Evolutionary conservation across 2,888 invertebrate genomes (phyloP).

Genomic region (Geophilus truncorum): DNA sequence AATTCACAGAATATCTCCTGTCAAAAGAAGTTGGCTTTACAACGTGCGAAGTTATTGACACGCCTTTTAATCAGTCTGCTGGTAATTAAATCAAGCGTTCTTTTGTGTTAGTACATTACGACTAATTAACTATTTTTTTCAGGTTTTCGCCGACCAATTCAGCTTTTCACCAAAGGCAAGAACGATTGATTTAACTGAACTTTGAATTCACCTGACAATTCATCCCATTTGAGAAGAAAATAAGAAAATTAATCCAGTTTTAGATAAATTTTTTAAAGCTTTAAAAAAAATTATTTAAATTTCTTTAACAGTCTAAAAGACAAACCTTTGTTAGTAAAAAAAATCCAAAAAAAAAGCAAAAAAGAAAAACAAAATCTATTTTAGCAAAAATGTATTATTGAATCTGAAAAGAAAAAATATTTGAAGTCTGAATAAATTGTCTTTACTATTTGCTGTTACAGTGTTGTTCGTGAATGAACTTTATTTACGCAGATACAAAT

Average conservation of each 20-base stretch:
- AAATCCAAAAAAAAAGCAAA: too few relatives aligned
- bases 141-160: conserved; percentile 79
- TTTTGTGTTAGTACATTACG: background rate
- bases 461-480: background rate
- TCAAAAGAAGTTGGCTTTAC: conserved; percentile 82
- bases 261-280: conserved; percentile 48
- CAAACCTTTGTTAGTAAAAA: conserved; percentile 22
- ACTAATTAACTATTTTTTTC: background rate
- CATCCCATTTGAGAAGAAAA: background rate
- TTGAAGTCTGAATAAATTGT: background rate
- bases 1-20: conserved; percentile 86
- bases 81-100: conserved; percentile 52
- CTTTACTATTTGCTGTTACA: conserved; percentile 18
- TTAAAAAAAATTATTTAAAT: conserved; percentile 39
- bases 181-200: background rate
- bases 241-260: conserved; percentile 57
- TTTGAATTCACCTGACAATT: background rate
- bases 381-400: background rate
- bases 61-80: conserved; percentile 74
- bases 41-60: conserved; percentile 77
- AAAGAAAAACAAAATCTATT: background rate
- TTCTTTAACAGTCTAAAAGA: conserved; percentile 27
- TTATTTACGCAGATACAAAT: background rate
- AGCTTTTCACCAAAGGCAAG: conserved; percentile 45
- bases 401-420: background rate